phyloP scores from a whole-genome alignment of 2,888 invertebrate genomes.

The Macropis europaea region DNA sequence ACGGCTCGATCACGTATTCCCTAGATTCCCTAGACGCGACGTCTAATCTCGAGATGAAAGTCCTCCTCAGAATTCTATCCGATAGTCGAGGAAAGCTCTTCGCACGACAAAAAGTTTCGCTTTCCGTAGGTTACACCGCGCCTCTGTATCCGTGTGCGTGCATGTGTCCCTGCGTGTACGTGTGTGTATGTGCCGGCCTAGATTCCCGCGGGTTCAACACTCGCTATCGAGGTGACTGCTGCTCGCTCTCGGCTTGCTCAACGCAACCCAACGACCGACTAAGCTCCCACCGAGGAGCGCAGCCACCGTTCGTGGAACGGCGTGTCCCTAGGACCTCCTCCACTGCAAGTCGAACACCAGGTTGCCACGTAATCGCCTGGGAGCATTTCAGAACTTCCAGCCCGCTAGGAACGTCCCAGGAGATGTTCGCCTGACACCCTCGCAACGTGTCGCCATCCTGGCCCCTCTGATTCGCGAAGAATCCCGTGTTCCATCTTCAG shows the following conservation, averaged over 20 bases:
- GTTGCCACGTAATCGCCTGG: slow-evolving; percentile 26
- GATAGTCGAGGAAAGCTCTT: too few relatives aligned
- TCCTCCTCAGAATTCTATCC: too few relatives aligned
- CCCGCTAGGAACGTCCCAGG: not conserved
- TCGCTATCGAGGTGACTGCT: slow-evolving; percentile 80
- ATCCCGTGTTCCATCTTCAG: too few relatives aligned
- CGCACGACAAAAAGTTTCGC: slow-evolving; percentile 35
- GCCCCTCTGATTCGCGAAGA: too few relatives aligned
- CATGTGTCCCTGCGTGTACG: slow-evolving; percentile 32
- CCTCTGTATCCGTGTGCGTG: slow-evolving; percentile 46
- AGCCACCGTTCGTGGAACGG: slow-evolving; percentile 51
- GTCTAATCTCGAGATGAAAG: too few relatives aligned
- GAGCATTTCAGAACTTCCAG: slow-evolving; percentile 21
- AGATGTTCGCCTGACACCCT: not conserved
- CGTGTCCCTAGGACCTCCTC: slow-evolving; percentile 56
- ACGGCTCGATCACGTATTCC: too few relatives aligned
- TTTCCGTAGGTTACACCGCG: slow-evolving; percentile 25
- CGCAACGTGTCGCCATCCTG: not conserved
- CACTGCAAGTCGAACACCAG: slow-evolving; percentile 22
- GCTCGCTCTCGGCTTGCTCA: slow-evolving; percentile 68
- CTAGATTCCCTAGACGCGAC: too few relatives aligned
- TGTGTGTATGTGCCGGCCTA: slow-evolving; percentile 82
- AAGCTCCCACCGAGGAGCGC: slow-evolving; percentile 65
- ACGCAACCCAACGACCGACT: slow-evolving; percentile 69
- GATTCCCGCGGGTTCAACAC: slow-evolving; percentile 79